Evolutionary conservation across 2,113 vertebrate genomes (phyloP), one percentile per base, ranked within the genome.

Genomic region (Myanophis thanlyinensis): DNA sequence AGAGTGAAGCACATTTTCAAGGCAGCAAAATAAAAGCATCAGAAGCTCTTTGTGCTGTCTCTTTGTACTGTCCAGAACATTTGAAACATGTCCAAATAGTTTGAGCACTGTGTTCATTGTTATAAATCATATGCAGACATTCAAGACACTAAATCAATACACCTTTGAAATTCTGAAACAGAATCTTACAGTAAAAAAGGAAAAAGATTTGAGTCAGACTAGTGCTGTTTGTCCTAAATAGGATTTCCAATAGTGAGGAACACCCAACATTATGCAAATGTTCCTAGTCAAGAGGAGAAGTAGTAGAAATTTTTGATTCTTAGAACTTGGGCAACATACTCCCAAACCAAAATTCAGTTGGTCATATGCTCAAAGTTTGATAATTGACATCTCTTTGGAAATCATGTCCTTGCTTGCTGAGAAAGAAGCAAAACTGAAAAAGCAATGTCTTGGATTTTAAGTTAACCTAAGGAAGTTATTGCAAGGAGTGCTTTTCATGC

Each of bases 111-210:
- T 88, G 40, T 95, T 96, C 94, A 87, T 90, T 94, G 91, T 89
- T 94, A 95, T 97, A 97, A 97, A 97, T 96, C 96, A 97, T 89
- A 92, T 44, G 56, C 6, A 20, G 91, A 92, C 73, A 89, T 88
- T 88, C 95, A 51, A 51, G 96, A 48, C 87, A 73, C 89, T 94
- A 94, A 97, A 97, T 95, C 97, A 96, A 92, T 94, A 95, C 85
- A 93, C 52, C 93, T 96, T 25, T 94, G 93, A 93, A 91, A 93
- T 95, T 96, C 89, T 94, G 86, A 62, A 95, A 95, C 53, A 86
- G 88, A 92, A 97, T 62, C 86, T 90, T 48, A 4, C 93, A 89
- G 91, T 94, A 89, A 40, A 11, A 44, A 93, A 88, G 44, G 85
- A 89, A 88, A 67, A 90, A 87, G 56, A 67, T 46, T 90, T 90